phyloP scores from a whole-genome alignment of 1,140 invertebrate species.

The Calliphora vicina region DNA sequence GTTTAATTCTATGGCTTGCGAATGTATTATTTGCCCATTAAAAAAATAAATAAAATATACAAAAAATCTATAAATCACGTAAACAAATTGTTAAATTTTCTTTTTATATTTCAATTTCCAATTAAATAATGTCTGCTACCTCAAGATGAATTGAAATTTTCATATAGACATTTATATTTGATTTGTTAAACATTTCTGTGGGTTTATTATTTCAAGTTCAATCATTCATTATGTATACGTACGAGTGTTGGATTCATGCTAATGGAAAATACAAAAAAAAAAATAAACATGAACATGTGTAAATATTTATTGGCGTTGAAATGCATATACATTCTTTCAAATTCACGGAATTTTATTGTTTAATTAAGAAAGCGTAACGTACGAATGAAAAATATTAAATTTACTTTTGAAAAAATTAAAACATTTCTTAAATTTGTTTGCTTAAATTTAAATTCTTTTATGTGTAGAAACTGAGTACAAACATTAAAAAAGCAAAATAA shows the following conservation, averaged over 20 bases:
- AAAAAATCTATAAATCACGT: not conserved
- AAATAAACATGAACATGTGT: not conserved
- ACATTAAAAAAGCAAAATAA: not conserved
- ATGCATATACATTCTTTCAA: no score
- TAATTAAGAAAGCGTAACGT: not conserved
- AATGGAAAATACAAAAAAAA: not conserved
- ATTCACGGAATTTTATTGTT: not conserved
- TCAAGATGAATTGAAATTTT: not conserved
- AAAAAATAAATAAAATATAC: not conserved
- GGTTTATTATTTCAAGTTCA: not conserved
- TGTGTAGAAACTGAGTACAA: no score
- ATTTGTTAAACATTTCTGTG: not conserved
- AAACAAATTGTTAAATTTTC: not conserved
- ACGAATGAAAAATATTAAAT: no score
- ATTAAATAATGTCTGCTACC: not conserved
- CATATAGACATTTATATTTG: not conserved
- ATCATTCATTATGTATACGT: not conserved
- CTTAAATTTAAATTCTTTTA: no score
- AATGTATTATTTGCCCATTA: not conserved
- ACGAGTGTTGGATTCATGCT: no score
- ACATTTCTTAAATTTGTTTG: no score
- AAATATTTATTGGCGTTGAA: not conserved
- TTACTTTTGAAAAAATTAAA: no score
- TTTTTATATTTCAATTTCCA: not conserved
- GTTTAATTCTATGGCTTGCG: not conserved